Evolutionary conservation across 2,797 vertebrate genomes (phyloP), one percentile per base, ranked within the genome.

Genomic region (Schizopygopsis pylzovi): DNA sequence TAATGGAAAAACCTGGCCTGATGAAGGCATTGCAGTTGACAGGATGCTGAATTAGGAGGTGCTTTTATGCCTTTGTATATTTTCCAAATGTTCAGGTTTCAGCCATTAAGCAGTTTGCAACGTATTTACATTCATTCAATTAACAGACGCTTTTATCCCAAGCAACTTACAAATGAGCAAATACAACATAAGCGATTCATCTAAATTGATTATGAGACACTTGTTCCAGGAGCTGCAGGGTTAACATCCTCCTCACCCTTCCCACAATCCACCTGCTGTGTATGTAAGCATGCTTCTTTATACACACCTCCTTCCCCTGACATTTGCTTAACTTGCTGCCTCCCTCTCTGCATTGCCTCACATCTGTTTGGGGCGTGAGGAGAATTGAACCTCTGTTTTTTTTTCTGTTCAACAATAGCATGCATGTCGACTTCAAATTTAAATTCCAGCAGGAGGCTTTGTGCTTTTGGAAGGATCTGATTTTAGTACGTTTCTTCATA

Each of bases 341-440:
- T 76, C 88, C 87, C 83, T 85, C 90, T 90, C 39, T 72, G 61
- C 61, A 61, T 47, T 43, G 52, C 54, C 49, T 59, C 43, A 33
- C 37, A 37, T 28, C 28, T 9, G 41, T 91, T 87, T 78, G 87
- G 89, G 78, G 90, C 49, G 79, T 39, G 45, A 81, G 22, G 61
- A 25, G 63, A 81, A 81, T 81, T 81, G 43, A 67, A 67, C 79
- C 41, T 7, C 52, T 45, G 83, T 15, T 88, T 90, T 90, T 92
- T 90, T 89, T 75, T 83, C 75, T 39, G 89, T 67, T 91, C 85
- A 92, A 93, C 88, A 92, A 88, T 88, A 83, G 88, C 88, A 87
- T 83, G 89, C 91, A 68, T 87, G 79, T 85, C 73, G 90, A 93
- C 94, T 95, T 94, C 94, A 94, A 95, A 95, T 92, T 88, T 91